These are phyloP conservation scores for Tor tambroides DNA, from an alignment of 2,113 vertebrate species.

Conservation along the genomic window DNA sequence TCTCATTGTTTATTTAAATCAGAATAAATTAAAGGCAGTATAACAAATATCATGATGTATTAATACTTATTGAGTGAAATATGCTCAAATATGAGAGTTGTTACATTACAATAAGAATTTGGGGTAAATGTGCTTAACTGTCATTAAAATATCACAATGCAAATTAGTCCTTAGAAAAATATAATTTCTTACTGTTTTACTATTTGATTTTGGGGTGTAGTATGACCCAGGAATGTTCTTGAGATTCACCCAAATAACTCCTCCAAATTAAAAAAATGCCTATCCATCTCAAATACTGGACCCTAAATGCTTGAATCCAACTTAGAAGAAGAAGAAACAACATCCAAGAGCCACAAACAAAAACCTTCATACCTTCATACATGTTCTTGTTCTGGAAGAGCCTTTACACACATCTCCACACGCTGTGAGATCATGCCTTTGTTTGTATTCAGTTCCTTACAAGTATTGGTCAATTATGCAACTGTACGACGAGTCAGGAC, in stretches of 20 bases:
- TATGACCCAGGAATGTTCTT: conserved; percentile 28
- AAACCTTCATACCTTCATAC: neutral
- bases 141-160: neutral
- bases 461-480: conserved; percentile 33
- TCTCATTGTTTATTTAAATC: neutral
- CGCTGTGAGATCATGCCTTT: conserved; percentile 66
- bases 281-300: conserved; percentile 52
- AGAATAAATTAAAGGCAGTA: neutral
- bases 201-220: neutral
- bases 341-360: neutral
- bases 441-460: conserved; percentile 43
- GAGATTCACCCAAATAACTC: conserved; percentile 37
- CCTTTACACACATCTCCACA: conserved; percentile 64
- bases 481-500: conserved; percentile 25
- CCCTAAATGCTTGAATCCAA: conserved; percentile 41
- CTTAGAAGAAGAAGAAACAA: neutral
- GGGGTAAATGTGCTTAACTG: neutral
- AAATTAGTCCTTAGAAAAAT: neutral
- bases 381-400: conserved; percentile 58
- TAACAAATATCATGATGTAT: neutral
- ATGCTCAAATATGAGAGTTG: too few species aligned
- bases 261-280: conserved; percentile 23
- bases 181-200: neutral
- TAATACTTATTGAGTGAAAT: neutral
- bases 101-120: too few species aligned